These are phyloP conservation scores for Aleiodes alternator DNA, from an alignment of 2,888 invertebrate genomes.

Conservation along the genomic window DNA sequence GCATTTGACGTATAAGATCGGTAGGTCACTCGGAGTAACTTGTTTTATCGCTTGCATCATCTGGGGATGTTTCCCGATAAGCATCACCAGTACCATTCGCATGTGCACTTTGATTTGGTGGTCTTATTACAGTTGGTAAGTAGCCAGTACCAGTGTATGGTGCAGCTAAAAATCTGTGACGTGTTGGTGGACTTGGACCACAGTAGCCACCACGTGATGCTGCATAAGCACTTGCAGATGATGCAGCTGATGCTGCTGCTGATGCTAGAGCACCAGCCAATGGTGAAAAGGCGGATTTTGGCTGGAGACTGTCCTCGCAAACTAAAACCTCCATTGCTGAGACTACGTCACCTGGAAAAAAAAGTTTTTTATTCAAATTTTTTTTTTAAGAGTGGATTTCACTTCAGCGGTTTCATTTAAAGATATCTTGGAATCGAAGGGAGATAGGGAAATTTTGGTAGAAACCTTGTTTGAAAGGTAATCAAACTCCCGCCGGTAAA, in stretches of 20 bases:
- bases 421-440: no score
- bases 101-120: constrained; percentile 69
- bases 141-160: constrained; percentile 91
- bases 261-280: constrained; percentile 77
- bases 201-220: constrained; percentile 67
- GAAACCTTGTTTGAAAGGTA: no score
- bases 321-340: constrained; percentile 95
- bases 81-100: constrained; percentile 68
- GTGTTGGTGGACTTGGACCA: constrained; percentile 79
- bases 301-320: constrained; percentile 80
- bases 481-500: no score
- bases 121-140: constrained; percentile 85
- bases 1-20: constrained; percentile 39
- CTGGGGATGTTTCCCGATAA: constrained; percentile 70
- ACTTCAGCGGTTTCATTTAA: no score
- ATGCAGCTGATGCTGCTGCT: constrained; percentile 66
- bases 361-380: constrained; percentile 5
- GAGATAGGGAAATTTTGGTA: no score
- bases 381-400: background rate
- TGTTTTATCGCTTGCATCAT: constrained; percentile 73
- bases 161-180: constrained; percentile 88
- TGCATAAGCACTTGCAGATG: constrained; percentile 65
- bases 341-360: constrained; percentile 85
- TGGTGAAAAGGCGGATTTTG: constrained; percentile 88
- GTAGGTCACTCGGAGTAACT: constrained; percentile 73